Evolutionary conservation across 1,140 invertebrate genomes (phyloP), one percentile per base, ranked within the genome.

Genomic region (Hirudo medicinalis): DNA sequence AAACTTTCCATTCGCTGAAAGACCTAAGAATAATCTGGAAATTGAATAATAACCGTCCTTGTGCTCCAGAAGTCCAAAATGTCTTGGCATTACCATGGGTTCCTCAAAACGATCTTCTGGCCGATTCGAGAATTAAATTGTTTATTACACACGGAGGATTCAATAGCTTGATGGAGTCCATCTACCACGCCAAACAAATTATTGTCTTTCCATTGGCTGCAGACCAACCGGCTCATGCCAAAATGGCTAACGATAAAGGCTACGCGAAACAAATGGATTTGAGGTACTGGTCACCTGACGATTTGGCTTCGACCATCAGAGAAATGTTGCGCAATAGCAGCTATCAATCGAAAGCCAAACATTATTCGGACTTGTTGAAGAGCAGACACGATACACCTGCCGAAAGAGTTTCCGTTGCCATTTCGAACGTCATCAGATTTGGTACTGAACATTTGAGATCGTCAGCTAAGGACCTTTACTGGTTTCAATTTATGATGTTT

Each of bases 211-310:
- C 69, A 54, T 32, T 70, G 22, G 32, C 32, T 9, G 22, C 22
- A 11, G 69, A 70, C 32, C 69, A 70, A 70, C 25, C 32, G 0
- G 0, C 6, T 29, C n/a, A 54, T 3, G 54, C 49, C 32, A 25
- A 25, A 53, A 25, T 25, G 40, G 69, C 22, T 27, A 36, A 15
- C 11, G n/a, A 36, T 25, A 49, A 70, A 49, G 53, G 53, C n/a
- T 54, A 32, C 53, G 69, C 67, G 32, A 75, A 69, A 72, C 0
- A 54, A 20, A 69, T 43, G 69, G 72, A 66, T 70, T 67, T 55
- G 63, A 32, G 43, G 40, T 72, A 74, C 66, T 69, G 55, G 36
- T 25, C 22, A 27, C n/a, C 36, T 43, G 67, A 68, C 8, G 67
- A 32, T 29, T 36, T 68, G 20, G 19, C 20, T 15, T 29, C 8